Evolutionary conservation across 2,888 invertebrate species (phyloP).

Genomic region (Brachyptera putata): DNA sequence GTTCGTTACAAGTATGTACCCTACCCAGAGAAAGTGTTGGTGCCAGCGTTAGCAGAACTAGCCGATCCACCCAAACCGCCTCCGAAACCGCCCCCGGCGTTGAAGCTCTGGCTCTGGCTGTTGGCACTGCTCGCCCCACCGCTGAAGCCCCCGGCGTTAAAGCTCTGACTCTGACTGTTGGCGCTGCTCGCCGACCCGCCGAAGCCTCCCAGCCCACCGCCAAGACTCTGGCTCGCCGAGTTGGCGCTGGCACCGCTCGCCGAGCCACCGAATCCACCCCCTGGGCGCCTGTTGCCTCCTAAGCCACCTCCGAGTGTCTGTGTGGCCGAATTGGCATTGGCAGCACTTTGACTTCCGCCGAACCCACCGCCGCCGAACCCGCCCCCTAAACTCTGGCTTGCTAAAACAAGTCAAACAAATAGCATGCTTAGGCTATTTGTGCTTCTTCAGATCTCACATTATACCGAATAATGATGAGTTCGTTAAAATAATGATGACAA

Average conservation of each 20-base stretch:
- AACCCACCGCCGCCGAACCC: neutral
- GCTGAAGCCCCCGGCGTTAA: constrained; percentile 8
- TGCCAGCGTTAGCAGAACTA: constrained; percentile 1
- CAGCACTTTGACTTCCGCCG: neutral
- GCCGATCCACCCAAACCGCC: too few relatives aligned
- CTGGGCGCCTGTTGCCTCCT: neutral
- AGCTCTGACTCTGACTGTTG: neutral
- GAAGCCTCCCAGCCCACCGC: neutral
- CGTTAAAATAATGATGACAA: too few relatives aligned
- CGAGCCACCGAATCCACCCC: neutral
- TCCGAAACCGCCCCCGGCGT: neutral
- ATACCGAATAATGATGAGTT: too few relatives aligned
- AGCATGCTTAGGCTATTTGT: too few relatives aligned
- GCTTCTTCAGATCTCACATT: too few relatives aligned
- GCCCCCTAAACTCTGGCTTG: neutral
- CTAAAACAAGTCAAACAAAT: too few relatives aligned
- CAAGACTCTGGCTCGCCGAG: neutral
- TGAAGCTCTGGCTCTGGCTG: constrained; percentile 7
- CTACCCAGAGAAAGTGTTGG: neutral
- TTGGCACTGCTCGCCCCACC: constrained; percentile 13
- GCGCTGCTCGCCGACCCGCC: neutral
- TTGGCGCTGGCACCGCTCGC: neutral
- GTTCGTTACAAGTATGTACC: neutral
- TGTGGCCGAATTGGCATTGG: neutral
- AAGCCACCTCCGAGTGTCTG: neutral